Base-by-base conservation (phyloP, 2,797 vertebrate species). In the Coccyzus lansbergi region DNA sequence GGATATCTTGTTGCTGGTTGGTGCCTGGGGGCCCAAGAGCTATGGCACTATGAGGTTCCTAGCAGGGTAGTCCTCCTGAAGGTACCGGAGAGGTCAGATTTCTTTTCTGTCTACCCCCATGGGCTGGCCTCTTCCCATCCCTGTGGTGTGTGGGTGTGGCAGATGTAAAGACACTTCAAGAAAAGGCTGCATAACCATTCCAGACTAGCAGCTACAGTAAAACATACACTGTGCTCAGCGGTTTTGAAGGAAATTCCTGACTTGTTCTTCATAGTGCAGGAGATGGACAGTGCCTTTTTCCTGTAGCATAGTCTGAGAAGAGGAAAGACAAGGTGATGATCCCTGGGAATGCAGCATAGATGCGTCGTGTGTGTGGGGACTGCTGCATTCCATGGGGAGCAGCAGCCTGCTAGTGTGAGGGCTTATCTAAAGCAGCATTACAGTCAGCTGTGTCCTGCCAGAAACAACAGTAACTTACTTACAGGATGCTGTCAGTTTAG, bases 11-110 rank as follows among this genome's bases (percentile, higher is more conserved):
- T 31, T 2, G 1, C 59, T n/a, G 53, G 21, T 48, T 36, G n/a
- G 28, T 36, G 56, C 3, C 0, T 14, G 36, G 15, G 7, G 13
- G 5, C 9, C 26, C 0, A 1, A 38, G 33, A 26, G 10, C 10
- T 48, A 33, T 52, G 69, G 24, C 18, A 7, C 44, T 53, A n/a
- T 38, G 48, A 55, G n/a, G 42, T n/a, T 85, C 58, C 49, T 75
- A 4, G 2, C 17, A 16, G 62, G 51, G 36, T 52, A 29, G 26
- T 15, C 33, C 11, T 55, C 28, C 53, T 58, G 53, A n/a, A 51
- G 48, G 16, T 9, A 42, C 20, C 36, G 38, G 33, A 68, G 56
- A 49, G 19, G 29, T 26, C 46, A 76, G 22, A 20, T 53, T 18
- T 19, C 28, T 20, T 63, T 40, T 52, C 36, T 3, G 0, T 52